Conservation (phyloP, 2,888 invertebrate genomes). For the Acanthosoma haemorrhoidale region DNA sequence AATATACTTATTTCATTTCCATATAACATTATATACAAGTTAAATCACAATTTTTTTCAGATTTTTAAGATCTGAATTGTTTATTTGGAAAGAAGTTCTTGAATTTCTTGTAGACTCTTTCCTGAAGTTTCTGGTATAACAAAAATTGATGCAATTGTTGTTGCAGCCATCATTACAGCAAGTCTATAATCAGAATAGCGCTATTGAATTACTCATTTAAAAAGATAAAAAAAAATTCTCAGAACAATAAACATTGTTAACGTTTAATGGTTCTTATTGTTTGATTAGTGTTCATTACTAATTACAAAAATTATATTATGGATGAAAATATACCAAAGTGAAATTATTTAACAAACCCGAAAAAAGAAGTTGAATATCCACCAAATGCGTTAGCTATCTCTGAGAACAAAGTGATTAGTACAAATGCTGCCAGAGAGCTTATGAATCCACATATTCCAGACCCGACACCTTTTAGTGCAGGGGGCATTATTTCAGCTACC, state of each 20-base stretch:
- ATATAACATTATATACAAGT: no score
- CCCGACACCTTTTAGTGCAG: constrained; percentile 13
- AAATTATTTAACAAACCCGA: neutral
- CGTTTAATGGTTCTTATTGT: no score
- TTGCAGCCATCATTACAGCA: neutral
- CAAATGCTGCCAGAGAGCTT: neutral
- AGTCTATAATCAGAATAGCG: neutral
- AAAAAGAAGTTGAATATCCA: neutral
- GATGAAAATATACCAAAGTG: no score
- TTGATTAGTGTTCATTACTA: no score
- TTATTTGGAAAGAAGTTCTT: neutral
- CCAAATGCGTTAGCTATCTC: neutral
- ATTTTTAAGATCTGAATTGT: no score
- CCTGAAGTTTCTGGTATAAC: neutral
- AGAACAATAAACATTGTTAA: no score
- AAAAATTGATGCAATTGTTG: neutral
- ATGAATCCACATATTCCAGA: neutral
- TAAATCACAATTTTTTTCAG: no score
- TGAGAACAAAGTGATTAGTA: constrained; percentile 8
- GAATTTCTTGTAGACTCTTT: constrained; percentile 6
- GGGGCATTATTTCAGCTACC: constrained; percentile 13
- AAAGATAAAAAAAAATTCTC: no score
- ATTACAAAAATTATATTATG: no score
- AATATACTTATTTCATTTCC: no score
- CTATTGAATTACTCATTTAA: no score